Base-by-base conservation (phyloP, 2,888 invertebrate genomes). In the Danaus chrysippus region DNA sequence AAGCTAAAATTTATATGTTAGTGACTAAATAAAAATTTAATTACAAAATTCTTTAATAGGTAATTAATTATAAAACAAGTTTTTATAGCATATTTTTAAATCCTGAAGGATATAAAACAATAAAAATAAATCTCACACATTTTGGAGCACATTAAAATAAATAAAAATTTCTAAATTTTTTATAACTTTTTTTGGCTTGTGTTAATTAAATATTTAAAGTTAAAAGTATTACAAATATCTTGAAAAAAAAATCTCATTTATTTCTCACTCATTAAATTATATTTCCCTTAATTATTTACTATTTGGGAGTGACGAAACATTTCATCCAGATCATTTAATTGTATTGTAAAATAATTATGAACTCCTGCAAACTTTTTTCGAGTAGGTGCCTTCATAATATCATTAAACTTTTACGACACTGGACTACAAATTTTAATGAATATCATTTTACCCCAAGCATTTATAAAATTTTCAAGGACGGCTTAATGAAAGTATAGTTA, bases 381-480 rank as follows among this genome's bases (percentile, higher is more conserved):
- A 54, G 57, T 56, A 54, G 15, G 52, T 19, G 44, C 61, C 61
- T 54, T 19, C 42, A 59, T 59, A 52, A 65, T 64, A 54, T 49
- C 52, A 64, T 67, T 64, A 54, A 65, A 65, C 17, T 62, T 63
- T 62, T 43, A 56, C 44, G 52, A 64, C 60, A 64, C 52, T 58
- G 58, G 54, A 42, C 54, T 64, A 63, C 61, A 63, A 59, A 67
- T 62, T 70, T 67, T 64, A 65, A 66, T 61, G 58, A 42, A 57
- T 63, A 62, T 63, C 67, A 68, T 69, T 68, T 61, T 63, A 58
- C 65, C 63, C 54, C 56, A 64, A 58, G 60, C 62, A 68, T 64
- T 68, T 66, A 23, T 55, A 19, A 65, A 64, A 57, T 66, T 61
- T 64, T 66, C 59, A 66, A 68, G 62, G 68, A 57, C 65, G 63